phyloP scores from a whole-genome alignment of 2,797 vertebrate genomes.

The Podarcis lilfordi region DNA sequence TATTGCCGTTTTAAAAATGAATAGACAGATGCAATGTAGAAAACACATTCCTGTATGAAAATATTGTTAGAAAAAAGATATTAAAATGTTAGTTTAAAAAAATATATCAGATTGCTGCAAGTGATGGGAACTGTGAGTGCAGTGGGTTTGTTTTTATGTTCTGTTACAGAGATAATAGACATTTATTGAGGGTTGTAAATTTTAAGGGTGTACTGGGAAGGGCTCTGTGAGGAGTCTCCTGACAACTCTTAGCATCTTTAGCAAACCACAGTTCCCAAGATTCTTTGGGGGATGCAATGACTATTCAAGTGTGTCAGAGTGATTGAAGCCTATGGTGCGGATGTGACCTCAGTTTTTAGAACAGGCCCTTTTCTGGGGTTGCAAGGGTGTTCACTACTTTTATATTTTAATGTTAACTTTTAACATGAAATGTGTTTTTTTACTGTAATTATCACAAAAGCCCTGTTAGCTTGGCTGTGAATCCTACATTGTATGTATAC shows the following conservation, averaged over 20 bases:
- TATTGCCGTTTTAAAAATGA: slow-evolving; percentile 44
- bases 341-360: not conserved
- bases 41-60: slow-evolving; percentile 53
- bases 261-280: no score
- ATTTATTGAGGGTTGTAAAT: not conserved
- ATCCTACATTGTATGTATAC: not conserved
- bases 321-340: no score
- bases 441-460: not conserved
- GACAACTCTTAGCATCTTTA: no score
- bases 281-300: no score
- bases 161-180: not conserved
- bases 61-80: slow-evolving; percentile 41
- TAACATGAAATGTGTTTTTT: not conserved
- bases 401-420: not conserved
- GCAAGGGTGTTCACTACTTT: not conserved
- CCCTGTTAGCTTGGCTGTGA: not conserved
- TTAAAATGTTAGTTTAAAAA: slow-evolving; percentile 39
- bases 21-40: slow-evolving; percentile 46
- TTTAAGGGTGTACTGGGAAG: not conserved
- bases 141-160: slow-evolving; percentile 17
- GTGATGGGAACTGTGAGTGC: slow-evolving; percentile 28
- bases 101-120: slow-evolving; percentile 16
- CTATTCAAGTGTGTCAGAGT: no score
- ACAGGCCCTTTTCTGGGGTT: not conserved
- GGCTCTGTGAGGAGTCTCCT: no score